Conservation (phyloP, 1,140 invertebrate genomes). For the Brachionus calyciflorus region DNA sequence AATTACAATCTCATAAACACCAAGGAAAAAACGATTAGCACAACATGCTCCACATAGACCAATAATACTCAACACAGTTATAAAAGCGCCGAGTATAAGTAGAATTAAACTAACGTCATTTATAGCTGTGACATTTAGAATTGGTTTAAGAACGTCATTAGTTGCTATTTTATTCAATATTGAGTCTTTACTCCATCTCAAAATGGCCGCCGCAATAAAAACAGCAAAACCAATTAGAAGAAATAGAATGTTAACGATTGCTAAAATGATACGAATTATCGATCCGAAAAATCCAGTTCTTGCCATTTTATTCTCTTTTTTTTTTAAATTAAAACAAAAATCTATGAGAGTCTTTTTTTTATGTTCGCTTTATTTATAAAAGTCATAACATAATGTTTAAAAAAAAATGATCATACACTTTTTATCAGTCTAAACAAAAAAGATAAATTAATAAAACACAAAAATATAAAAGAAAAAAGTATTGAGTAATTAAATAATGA, state of each 20-base stretch:
- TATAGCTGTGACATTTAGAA: conserved; percentile 23
- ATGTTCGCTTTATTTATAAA: no score
- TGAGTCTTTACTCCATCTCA: conserved; percentile 31
- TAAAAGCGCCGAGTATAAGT: conserved; percentile 26
- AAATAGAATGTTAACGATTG: conserved; percentile 24
- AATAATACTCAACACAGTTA: conserved; percentile 9
- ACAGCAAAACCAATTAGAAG: conserved; percentile 1
- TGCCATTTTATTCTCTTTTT: no score
- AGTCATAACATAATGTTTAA: no score
- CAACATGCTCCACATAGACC: conserved; percentile 36
- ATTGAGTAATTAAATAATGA: no score
- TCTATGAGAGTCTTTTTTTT: no score
- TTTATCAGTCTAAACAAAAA: no score
- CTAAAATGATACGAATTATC: conserved; percentile 7
- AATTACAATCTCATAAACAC: conserved; percentile 30
- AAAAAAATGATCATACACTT: no score
- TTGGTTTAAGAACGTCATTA: conserved; percentile 8
- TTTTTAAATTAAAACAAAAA: no score
- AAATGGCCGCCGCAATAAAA: conserved; percentile 1
- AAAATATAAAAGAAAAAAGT: no score
- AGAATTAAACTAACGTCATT: conserved; percentile 17
- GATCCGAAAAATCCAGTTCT: conserved; percentile 42
- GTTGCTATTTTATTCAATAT: conserved; percentile 37
- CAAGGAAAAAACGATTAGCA: conserved; percentile 28
- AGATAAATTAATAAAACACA: no score